Percentiles rank a stretch among this genome's conserved stretches.
Evolutionary conservation across 30 jellyfish, hydroid and myxozoan genomes (phyloP).

Genomic region (Catostylus mosaicus): DNA sequence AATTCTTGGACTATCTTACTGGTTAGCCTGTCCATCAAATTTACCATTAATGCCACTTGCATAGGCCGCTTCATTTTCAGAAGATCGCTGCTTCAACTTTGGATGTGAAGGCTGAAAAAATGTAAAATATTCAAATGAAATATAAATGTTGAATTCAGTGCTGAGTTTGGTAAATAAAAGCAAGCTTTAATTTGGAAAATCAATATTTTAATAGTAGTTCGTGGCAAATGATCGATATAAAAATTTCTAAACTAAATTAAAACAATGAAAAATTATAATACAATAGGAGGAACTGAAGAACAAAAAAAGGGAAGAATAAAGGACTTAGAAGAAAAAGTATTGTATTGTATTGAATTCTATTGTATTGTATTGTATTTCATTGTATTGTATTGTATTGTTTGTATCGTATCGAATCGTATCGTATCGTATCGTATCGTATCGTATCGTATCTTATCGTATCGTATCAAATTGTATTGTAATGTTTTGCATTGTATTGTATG

Average conservation of each 20-base stretch:
- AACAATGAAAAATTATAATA: not conserved
- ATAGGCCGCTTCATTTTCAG: not conserved
- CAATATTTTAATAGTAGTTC: not conserved
- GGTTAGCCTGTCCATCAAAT: not conserved
- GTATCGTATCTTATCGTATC: not conserved
- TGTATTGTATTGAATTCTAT: not conserved
- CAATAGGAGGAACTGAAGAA: too few relatives aligned
- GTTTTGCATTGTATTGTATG: not conserved
- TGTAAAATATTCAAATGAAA: not conserved
- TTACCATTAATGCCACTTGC: not conserved
- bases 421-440: not conserved
- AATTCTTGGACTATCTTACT: not conserved
- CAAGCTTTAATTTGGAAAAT: not conserved
- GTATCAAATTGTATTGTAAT: not conserved
- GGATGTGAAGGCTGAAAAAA: constrained; percentile 64
- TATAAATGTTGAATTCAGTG: not conserved
- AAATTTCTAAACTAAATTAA: not conserved
- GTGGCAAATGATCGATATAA: not conserved
- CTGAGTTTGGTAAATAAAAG: not conserved
- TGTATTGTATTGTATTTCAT: not conserved
- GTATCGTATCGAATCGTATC: not conserved
- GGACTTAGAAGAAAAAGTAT: not conserved
- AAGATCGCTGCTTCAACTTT: constrained; percentile 9
- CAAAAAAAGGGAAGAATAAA: not conserved
- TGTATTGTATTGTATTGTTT: not conserved